A percentile compares a stretch with the other conserved stretches of the same genome.
Conservation (phyloP, 1,140 invertebrate species). For the Apis florea region DNA sequence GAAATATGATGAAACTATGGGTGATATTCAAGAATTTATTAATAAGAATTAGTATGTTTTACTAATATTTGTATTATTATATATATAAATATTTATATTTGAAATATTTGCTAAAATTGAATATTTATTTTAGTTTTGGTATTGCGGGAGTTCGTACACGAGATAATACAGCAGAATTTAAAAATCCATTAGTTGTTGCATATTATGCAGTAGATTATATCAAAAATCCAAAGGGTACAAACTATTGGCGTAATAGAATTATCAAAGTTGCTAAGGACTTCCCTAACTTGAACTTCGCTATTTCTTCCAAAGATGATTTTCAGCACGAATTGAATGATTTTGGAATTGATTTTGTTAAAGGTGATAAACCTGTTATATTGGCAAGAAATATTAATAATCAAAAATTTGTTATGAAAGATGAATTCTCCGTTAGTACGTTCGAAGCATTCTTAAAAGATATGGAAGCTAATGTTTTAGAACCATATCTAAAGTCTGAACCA, state of each 20-base stretch:
- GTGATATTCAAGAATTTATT: conserved; percentile 90
- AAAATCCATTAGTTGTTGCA: conserved; percentile 93
- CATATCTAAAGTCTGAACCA: conserved; percentile 97
- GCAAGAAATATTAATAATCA: conserved; percentile 90
- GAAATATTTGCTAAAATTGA: not conserved
- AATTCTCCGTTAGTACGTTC: conserved; percentile 95
- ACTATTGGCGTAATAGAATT: conserved; percentile 99
- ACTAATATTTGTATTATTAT: not conserved
- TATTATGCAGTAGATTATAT: conserved; percentile 98
- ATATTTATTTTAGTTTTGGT: conserved; percentile 87
- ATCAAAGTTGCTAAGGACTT: conserved; percentile 96
- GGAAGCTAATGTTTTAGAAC: conserved; percentile 90
- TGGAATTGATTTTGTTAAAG: conserved; percentile 92
- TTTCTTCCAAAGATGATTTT: conserved; percentile 96
- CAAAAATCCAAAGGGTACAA: conserved; percentile 99
- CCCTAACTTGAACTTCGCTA: conserved; percentile 91
- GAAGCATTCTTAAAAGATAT: conserved; percentile 94
- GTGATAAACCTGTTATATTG: conserved; percentile 94
- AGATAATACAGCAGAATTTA: conserved; percentile 93
- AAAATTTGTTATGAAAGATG: conserved; percentile 94
- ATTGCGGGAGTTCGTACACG: conserved; percentile 94
- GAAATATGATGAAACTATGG: conserved; percentile 85
- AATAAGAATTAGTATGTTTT: conserved; percentile 90
- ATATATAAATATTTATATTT: not conserved
- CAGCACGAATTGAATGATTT: conserved; percentile 96